Percentiles rank a stretch among this genome's conserved stretches.
These are phyloP conservation scores for Tenodera sinensis DNA, from an alignment of 2,888 invertebrate genomes.

Conservation along the genomic window DNA sequence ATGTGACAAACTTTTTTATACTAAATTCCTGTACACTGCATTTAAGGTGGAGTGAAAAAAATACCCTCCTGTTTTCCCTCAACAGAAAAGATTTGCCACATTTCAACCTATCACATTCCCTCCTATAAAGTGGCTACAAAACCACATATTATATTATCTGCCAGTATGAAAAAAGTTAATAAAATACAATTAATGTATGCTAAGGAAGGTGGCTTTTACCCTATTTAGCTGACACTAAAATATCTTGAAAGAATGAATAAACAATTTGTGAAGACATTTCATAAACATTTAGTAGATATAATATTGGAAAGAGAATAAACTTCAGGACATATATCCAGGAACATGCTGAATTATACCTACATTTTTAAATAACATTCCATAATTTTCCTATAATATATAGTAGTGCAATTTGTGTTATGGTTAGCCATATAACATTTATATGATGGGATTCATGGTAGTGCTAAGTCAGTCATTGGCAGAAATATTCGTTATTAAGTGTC, in stretches of 20 bases:
- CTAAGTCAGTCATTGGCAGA: neutral
- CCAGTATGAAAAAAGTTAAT: neutral
- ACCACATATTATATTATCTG: neutral
- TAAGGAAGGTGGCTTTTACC: slow-evolving; percentile 23
- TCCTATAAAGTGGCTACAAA: neutral
- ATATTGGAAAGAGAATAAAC: slow-evolving; percentile 20
- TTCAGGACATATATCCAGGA: neutral
- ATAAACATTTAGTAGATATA: slow-evolving; percentile 21
- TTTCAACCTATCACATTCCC: neutral
- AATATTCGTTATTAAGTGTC: slow-evolving; percentile 25
- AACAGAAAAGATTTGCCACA: neutral
- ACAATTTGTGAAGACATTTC: slow-evolving; percentile 31
- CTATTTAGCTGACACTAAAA: slow-evolving; percentile 22
- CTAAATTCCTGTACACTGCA: slow-evolving; percentile 23
- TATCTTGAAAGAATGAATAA: slow-evolving; percentile 32
- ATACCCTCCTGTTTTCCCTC: neutral
- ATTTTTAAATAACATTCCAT: slow-evolving; percentile 25
- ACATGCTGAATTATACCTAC: neutral
- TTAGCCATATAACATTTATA: slow-evolving; percentile 13
- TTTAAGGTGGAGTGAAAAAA: slow-evolving; percentile 12
- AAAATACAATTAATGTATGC: neutral
- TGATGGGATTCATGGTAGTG: neutral
- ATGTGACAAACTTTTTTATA: slow-evolving; percentile 22
- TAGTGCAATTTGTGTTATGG: slow-evolving; percentile 20
- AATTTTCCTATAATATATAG: slow-evolving; percentile 15